A percentile compares a stretch with the other conserved stretches of the same genome.
These are phyloP conservation scores for Suricata suricatta DNA, from an alignment of 2,113 vertebrate species.

Conservation along the genomic window DNA sequence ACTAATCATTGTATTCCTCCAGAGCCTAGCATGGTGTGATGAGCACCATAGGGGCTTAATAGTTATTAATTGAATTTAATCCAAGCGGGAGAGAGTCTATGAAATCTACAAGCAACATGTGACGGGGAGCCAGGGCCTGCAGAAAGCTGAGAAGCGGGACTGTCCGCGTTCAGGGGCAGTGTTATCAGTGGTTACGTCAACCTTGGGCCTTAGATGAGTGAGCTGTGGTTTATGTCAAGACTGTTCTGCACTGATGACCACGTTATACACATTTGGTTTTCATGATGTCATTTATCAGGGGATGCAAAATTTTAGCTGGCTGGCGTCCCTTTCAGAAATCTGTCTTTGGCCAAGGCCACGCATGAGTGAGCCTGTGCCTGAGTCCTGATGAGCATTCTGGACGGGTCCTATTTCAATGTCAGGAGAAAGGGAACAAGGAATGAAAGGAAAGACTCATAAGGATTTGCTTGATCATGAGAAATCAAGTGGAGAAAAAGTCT, in stretches of 20 bases:
- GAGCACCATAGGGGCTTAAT: fast-evolving
- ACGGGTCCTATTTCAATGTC: background rate
- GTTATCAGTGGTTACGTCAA: background rate
- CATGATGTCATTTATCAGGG: background rate
- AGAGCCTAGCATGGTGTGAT: background rate
- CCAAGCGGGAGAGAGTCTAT: background rate
- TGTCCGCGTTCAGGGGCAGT: background rate
- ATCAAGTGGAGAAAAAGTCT: background rate
- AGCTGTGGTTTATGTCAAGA: background rate
- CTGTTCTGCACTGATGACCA: background rate
- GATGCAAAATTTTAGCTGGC: background rate
- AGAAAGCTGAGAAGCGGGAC: background rate
- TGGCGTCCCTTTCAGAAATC: background rate
- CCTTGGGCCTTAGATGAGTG: background rate
- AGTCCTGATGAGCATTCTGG: background rate
- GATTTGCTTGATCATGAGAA: background rate
- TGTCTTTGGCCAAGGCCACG: background rate
- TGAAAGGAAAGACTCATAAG: background rate
- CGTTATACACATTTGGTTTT: background rate
- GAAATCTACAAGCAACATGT: background rate
- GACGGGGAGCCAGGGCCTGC: background rate
- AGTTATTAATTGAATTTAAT: background rate
- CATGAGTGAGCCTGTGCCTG: background rate
- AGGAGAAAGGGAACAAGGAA: background rate
- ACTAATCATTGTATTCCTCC: background rate